Percentiles rank a stretch among this genome's conserved stretches.
These are phyloP conservation scores for Podargus strigoides DNA, from an alignment of 2,797 vertebrate species.

Conservation along the genomic window DNA sequence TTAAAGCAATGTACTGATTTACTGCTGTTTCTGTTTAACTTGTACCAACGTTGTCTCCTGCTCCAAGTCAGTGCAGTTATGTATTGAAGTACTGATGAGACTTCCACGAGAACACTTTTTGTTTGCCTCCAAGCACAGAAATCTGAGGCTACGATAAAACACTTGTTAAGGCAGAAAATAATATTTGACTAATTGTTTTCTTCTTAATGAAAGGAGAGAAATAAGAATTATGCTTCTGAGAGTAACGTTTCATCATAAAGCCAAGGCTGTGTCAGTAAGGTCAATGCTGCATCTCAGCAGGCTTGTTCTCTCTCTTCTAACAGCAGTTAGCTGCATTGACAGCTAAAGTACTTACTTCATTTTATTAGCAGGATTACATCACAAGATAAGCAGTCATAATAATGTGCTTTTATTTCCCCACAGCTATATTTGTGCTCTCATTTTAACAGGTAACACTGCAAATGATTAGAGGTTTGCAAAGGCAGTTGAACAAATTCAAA, in stretches of 20 bases:
- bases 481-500: background rate
- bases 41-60: background rate
- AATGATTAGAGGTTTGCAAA: background rate
- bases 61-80: background rate
- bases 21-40: background rate
- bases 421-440: background rate
- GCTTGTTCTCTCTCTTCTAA: background rate
- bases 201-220: constrained; percentile 31
- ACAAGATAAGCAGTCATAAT: background rate
- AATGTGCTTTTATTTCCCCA: accelerated
- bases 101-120: background rate
- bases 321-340: background rate
- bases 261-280: background rate
- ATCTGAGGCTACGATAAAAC: background rate
- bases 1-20: background rate
- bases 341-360: background rate
- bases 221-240: background rate
- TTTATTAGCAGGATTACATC: background rate
- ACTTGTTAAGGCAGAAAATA: background rate
- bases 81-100: background rate
- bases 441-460: constrained; percentile 10
- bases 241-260: constrained; percentile 18
- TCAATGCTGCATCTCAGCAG: background rate
- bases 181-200: constrained; percentile 33
- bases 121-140: background rate